Evolutionary conservation across 2,797 vertebrate species (phyloP).

Genomic region (Syngnathus rostellatus): DNA sequence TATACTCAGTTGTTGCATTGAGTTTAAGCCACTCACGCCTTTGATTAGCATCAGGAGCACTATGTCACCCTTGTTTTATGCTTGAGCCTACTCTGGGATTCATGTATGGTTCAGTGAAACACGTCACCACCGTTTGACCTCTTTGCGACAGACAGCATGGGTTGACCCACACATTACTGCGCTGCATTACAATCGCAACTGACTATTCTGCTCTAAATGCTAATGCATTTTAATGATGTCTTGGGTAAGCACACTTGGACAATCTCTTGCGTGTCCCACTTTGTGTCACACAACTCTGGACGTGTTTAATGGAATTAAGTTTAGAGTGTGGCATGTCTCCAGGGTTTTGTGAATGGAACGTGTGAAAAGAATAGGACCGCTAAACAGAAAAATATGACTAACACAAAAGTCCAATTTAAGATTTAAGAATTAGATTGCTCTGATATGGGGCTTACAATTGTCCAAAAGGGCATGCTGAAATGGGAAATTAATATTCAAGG

Average conservation of each 20-base stretch:
- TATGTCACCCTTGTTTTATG: slow-evolving; percentile 34
- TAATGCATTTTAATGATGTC: slow-evolving; percentile 44
- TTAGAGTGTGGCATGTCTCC: slow-evolving; percentile 37
- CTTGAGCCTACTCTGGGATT: slow-evolving; percentile 30
- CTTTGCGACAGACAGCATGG: slow-evolving; percentile 11
- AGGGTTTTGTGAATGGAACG: slow-evolving; percentile 10
- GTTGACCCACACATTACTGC: slow-evolving; percentile 43
- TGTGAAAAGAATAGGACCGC: too few species aligned
- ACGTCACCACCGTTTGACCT: slow-evolving; percentile 37
- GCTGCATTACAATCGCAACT: slow-evolving; percentile 45
- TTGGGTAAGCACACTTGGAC: slow-evolving; percentile 38
- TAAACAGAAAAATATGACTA: too few species aligned
- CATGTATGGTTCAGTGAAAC: slow-evolving; percentile 13
- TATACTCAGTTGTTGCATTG: slow-evolving; percentile 1
- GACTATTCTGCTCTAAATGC: slow-evolving; percentile 59
- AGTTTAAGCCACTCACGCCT: slow-evolving; percentile 24
- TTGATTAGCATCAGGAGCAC: slow-evolving; percentile 44
- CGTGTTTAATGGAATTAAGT: slow-evolving; percentile 41
- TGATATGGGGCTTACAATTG: too few species aligned
- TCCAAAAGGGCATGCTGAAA: too few species aligned
- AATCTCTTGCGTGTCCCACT: slow-evolving; percentile 30
- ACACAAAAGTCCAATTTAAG: too few species aligned
- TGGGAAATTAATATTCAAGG: too few species aligned
- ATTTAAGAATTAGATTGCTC: too few species aligned
- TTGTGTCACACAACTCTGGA: slow-evolving; percentile 47